Percentiles rank a stretch among this genome's conserved stretches.
Conservation (phyloP, 2,888 invertebrate genomes). For the Unio delphinus region DNA sequence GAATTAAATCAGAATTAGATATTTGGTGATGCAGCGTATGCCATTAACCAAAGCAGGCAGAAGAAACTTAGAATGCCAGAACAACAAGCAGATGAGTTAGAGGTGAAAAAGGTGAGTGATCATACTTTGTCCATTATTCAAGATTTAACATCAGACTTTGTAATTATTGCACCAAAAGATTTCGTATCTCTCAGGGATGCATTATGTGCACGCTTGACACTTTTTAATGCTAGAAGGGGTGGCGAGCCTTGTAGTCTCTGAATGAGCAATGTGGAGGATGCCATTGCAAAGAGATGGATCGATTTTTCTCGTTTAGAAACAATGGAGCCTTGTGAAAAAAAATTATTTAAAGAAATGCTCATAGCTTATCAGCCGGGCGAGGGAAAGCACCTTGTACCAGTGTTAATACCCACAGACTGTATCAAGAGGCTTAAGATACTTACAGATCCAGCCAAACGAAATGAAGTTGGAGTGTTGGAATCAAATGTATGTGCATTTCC, state of each 20-base stretch:
- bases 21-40: constrained; percentile 14
- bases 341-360: constrained; percentile 9
- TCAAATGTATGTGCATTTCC: too few relatives aligned
- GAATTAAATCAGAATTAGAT: neutral
- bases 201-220: constrained; percentile 17
- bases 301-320: constrained; percentile 1
- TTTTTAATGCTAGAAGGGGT: constrained; percentile 30
- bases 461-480: too few relatives aligned
- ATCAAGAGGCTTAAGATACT: too few relatives aligned
- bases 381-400: too few relatives aligned
- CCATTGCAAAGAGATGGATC: constrained; percentile 14
- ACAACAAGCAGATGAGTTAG: constrained; percentile 10
- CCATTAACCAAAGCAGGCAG: constrained; percentile 6
- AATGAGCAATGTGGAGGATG: constrained; percentile 12
- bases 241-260: constrained; percentile 27
- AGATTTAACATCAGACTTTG: constrained; percentile 5
- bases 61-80: constrained; percentile 15
- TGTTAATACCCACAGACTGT: too few relatives aligned
- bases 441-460: too few relatives aligned
- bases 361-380: constrained; percentile 3
- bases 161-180: constrained; percentile 9
- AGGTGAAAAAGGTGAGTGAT: constrained; percentile 8
- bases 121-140: constrained; percentile 6
- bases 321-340: constrained; percentile 10
- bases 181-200: constrained; percentile 17